Evolutionary conservation across 1,140 invertebrate genomes (phyloP).

Genomic region (Brachionus koreanus): DNA sequence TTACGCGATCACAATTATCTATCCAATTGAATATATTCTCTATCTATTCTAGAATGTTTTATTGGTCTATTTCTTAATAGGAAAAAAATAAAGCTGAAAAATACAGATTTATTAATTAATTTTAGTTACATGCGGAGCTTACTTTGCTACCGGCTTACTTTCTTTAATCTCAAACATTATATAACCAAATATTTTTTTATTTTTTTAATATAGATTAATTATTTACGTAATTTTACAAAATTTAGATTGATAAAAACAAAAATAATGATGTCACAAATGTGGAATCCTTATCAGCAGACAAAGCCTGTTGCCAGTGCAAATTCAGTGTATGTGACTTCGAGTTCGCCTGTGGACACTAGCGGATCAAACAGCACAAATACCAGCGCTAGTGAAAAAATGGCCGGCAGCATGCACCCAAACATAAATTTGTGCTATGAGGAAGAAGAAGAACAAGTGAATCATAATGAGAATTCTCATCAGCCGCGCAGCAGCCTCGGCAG

Average conservation of each 20-base stretch:
- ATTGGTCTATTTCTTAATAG: not conserved
- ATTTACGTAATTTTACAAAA: not conserved
- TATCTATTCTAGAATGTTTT: not conserved
- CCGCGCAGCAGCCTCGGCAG: not conserved
- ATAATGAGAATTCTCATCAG: not conserved
- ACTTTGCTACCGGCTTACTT: not conserved
- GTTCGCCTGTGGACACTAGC: conserved; percentile 10
- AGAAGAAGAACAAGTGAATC: not conserved
- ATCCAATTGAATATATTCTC: not conserved
- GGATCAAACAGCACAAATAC: not conserved
- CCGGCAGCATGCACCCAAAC: not conserved
- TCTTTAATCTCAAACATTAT: conserved; percentile 11
- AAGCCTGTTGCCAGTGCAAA: not conserved
- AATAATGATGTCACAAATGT: conserved; percentile 42
- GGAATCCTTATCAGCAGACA: conserved; percentile 26
- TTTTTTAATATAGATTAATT: conserved; percentile 24
- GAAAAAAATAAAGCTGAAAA: conserved; percentile 38
- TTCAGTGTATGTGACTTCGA: not conserved
- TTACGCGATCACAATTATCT: not conserved
- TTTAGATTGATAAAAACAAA: not conserved
- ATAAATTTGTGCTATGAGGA: not conserved
- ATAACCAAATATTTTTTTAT: not conserved
- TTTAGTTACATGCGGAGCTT: conserved; percentile 17
- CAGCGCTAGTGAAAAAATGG: conserved; percentile 23
- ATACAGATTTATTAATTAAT: conserved; percentile 41